Base-by-base conservation (phyloP, 2,888 invertebrate genomes). In the Drosophila borborema region DNA sequence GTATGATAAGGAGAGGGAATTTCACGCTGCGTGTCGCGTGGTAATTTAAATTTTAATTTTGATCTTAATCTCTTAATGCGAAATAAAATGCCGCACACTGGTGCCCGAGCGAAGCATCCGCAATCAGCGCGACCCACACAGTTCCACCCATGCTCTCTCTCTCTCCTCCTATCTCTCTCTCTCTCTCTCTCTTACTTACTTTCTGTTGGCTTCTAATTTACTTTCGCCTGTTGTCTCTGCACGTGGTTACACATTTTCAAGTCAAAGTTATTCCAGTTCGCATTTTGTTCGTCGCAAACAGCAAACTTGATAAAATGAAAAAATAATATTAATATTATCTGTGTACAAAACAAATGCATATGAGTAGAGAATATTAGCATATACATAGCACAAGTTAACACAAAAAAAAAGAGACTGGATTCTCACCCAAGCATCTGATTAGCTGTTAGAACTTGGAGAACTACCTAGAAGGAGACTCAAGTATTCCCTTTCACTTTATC, bases 51-150 rank as follows among this genome's bases (percentile, higher is more conserved):
- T 92, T 92, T 92, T 92, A 92, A 92, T 92, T 92, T 92, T 91
- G 92, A 92, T 92, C 91, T 92, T 92, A 92, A 92, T 92, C 92
- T 92, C 92, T 92, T 92, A 92, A 92, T 92, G 92, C 92, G 91
- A 92, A 92, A 92, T 92, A 91, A 92, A 92, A 92, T 92, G 92
- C 91, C 90, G 90, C 89, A 89, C 91, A 91, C 91, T 91, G 92
- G 91, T 91, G 91, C 79, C 89, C 90, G 48, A 60, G 67, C 76
- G 58, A 49, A 75, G 72, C 76, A 81, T 69, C 61, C 77, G 73
- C 77, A 74, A 74, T 74, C 72, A 72, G 62, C 45, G 28, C 58
- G 46, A 51, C 65, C 54, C 66, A 59, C 64, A 46, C 66, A 18
- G 49, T 9, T 31, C n/a, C 49, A 28, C 9, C 53, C 3, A 28